Conservation (phyloP, 2,888 invertebrate species). For the Ceraclea dissimilis region DNA sequence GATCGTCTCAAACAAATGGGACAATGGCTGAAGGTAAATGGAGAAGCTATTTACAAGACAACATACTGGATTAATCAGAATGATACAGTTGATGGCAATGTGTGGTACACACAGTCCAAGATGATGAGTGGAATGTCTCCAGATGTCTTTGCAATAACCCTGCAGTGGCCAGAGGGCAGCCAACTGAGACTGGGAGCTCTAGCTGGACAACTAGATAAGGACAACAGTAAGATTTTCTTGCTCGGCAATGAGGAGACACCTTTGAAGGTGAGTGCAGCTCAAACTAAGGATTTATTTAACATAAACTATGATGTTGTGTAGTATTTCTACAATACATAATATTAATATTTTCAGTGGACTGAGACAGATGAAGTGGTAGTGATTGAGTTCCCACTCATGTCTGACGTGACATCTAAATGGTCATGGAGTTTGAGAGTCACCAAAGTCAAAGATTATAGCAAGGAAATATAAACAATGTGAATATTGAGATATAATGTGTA, state of each 20-base stretch:
- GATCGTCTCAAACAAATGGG: slow-evolving; percentile 75
- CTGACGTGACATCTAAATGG: slow-evolving; percentile 35
- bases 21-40: slow-evolving; percentile 73
- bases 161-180: slow-evolving; percentile 61
- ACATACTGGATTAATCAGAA: slow-evolving; percentile 78
- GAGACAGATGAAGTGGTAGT: slow-evolving; percentile 32
- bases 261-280: slow-evolving; percentile 28
- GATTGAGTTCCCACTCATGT: slow-evolving; percentile 38
- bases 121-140: slow-evolving; percentile 20
- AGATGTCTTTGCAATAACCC: slow-evolving; percentile 27
- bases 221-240: slow-evolving; percentile 37
- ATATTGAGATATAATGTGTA: too few relatives aligned
- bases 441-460: neutral
- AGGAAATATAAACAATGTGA: neutral
- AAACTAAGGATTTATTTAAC: neutral
- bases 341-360: slow-evolving; percentile 36
- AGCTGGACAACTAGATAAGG: slow-evolving; percentile 31
- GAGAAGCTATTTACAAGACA: slow-evolving; percentile 76
- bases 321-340: too few relatives aligned
- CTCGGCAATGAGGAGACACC: slow-evolving; percentile 40
- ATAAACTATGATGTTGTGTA: too few relatives aligned
- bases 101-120: slow-evolving; percentile 64
- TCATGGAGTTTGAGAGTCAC: slow-evolving; percentile 42
- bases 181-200: slow-evolving; percentile 44
- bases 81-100: slow-evolving; percentile 59